Conservation (phyloP, 2,888 invertebrate species). For the Tyria jacobaeae region DNA sequence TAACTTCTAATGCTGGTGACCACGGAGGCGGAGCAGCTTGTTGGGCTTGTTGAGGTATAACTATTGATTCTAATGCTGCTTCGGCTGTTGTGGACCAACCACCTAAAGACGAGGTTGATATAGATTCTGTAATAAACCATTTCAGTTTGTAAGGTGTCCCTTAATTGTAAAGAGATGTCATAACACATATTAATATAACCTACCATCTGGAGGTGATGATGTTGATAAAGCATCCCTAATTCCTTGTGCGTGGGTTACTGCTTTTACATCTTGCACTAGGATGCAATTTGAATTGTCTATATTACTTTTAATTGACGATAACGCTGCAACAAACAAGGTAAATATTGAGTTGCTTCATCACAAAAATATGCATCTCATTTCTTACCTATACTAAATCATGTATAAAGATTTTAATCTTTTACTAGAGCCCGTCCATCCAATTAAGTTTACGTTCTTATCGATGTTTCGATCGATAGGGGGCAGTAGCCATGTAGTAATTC, state of each 20-base stretch:
- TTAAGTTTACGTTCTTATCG: constrained; percentile 75
- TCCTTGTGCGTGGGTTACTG: constrained; percentile 95
- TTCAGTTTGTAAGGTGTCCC: neutral
- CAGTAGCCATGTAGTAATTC: constrained; percentile 74
- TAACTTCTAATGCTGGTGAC: constrained; percentile 92
- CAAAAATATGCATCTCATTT: constrained; percentile 18
- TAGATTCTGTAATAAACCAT: constrained; percentile 88
- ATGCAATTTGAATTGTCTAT: constrained; percentile 96
- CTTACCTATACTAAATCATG: constrained; percentile 50
- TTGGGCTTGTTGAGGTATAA: constrained; percentile 89
- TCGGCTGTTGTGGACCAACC: constrained; percentile 85
- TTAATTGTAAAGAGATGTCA: neutral
- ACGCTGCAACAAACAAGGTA: constrained; percentile 88
- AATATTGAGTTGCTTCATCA: constrained; percentile 18
- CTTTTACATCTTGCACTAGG: constrained; percentile 95
- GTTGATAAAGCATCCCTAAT: constrained; percentile 90
- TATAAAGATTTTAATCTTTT: constrained; percentile 61
- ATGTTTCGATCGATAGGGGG: constrained; percentile 68
- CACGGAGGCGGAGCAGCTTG: constrained; percentile 92
- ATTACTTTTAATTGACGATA: constrained; percentile 95
- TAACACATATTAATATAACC: constrained; percentile 23
- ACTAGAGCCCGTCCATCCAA: constrained; percentile 67
- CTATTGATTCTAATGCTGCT: constrained; percentile 84
- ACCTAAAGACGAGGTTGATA: constrained; percentile 81
- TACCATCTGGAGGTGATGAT: constrained; percentile 82